These are phyloP conservation scores for Eupithecia pulchellata DNA, from an alignment of 2,888 invertebrate species.

Conservation along the genomic window DNA sequence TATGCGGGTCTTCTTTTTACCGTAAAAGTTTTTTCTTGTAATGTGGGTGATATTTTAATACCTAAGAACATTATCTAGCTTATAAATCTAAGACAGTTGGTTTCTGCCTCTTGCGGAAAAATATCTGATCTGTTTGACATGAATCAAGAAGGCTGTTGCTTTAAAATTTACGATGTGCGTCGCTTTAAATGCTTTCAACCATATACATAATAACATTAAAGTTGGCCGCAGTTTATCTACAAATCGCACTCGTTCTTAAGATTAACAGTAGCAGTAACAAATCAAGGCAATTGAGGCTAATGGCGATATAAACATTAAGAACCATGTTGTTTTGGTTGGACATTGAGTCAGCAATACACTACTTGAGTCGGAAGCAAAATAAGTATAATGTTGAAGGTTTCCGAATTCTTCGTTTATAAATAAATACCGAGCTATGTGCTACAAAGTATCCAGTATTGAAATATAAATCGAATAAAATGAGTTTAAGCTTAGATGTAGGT, in stretches of 20 bases:
- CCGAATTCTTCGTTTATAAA: neutral
- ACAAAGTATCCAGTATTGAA: neutral
- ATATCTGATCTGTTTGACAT: too few species aligned
- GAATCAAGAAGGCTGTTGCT: neutral
- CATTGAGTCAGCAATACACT: neutral
- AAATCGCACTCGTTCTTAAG: conserved; percentile 39
- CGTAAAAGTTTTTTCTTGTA: conserved; percentile 29
- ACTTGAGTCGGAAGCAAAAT: neutral
- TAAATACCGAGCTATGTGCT: neutral
- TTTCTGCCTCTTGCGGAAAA: neutral
- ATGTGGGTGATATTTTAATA: conserved; percentile 18
- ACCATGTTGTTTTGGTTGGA: conserved; percentile 46
- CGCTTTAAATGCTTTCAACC: neutral
- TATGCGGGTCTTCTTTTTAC: conserved; percentile 1
- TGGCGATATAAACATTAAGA: conserved; percentile 55
- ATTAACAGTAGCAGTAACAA: conserved; percentile 46
- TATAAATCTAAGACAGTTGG: conserved; percentile 36
- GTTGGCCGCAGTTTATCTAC: neutral
- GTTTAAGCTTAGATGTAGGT: neutral
- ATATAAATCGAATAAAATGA: neutral
- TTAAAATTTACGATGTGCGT: neutral
- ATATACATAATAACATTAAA: neutral
- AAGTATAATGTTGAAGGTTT: neutral
- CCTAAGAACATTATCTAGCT: conserved; percentile 20
- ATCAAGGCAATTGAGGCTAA: conserved; percentile 62